phyloP scores from a whole-genome alignment of 30 jellyfish, hydroid and myxozoan species.

The Hydra vulgaris region DNA sequence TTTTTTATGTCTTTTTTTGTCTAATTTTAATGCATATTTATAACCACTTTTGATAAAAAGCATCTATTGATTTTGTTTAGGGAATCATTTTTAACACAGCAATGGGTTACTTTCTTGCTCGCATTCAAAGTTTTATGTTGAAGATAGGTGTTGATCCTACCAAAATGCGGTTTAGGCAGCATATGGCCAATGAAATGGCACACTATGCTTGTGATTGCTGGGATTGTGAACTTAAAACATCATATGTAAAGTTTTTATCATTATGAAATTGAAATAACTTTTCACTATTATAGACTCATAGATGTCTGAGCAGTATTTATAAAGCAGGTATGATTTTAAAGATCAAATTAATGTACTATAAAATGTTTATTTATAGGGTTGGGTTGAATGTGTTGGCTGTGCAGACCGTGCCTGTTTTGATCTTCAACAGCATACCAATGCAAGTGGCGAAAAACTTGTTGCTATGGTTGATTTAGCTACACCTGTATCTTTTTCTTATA shows the following conservation, averaged over 20 bases:
- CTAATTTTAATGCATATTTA: background rate
- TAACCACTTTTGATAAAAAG: background rate
- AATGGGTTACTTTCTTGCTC: slow-evolving; percentile 84
- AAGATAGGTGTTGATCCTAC: slow-evolving; percentile 79
- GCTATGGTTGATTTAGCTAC: slow-evolving; percentile 88
- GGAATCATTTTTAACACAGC: slow-evolving; percentile 72
- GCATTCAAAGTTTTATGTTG: slow-evolving; percentile 73
- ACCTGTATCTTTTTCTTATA: slow-evolving; percentile 41
- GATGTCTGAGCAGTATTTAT: no score
- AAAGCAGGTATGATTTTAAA: no score
- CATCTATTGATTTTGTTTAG: slow-evolving; percentile 11
- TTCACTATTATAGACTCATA: no score
- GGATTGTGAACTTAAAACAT: slow-evolving; percentile 95
- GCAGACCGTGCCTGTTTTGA: slow-evolving; percentile 99
- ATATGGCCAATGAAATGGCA: slow-evolving; percentile 97
- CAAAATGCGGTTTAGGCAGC: slow-evolving; percentile 93
- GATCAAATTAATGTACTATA: background rate
- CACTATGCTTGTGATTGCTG: slow-evolving; percentile 99
- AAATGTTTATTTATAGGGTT: slow-evolving; percentile 53
- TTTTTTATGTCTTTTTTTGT: no score
- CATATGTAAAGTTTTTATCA: slow-evolving; percentile 66
- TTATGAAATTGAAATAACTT: no score
- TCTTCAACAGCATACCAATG: slow-evolving; percentile 71
- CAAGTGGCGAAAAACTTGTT: slow-evolving; percentile 86
- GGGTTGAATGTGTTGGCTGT: slow-evolving; percentile 98